Conservation (phyloP, 2,113 vertebrate species). For the Anguilla rostrata region DNA sequence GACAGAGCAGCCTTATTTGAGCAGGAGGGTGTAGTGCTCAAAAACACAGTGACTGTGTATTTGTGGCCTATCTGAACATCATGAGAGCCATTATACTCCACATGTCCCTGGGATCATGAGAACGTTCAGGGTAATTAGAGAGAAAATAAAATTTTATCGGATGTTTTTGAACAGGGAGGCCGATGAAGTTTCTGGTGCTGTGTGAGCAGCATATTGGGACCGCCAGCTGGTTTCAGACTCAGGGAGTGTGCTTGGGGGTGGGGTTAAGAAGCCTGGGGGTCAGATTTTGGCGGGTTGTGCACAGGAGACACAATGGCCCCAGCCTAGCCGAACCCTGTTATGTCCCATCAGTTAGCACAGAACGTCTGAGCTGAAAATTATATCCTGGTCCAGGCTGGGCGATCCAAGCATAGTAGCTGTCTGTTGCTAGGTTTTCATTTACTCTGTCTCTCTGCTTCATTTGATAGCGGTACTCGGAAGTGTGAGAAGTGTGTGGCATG, state of each 20-base stretch:
- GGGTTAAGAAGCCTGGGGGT: neutral
- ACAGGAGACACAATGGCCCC: neutral
- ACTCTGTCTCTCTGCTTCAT: neutral
- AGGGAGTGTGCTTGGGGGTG: neutral
- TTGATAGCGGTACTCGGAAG: neutral
- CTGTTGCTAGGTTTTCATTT: neutral
- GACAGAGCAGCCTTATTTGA: too few species aligned
- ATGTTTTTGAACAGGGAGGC: neutral
- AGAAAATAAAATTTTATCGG: neutral
- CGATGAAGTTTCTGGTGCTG: neutral
- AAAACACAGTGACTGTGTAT: too few species aligned
- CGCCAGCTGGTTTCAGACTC: neutral
- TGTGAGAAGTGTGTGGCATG: neutral
- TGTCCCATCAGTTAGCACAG: neutral
- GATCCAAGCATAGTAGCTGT: neutral
- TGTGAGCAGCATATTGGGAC: neutral
- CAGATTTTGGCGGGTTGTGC: too few species aligned
- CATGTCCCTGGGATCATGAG: neutral
- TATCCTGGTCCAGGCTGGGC: neutral
- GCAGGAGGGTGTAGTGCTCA: too few species aligned
- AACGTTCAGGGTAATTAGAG: neutral
- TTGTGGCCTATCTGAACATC: neutral
- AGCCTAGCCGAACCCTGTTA: slow-evolving; percentile 3
- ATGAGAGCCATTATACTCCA: neutral
- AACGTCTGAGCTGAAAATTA: neutral